Evolutionary conservation across 2,113 vertebrate species (phyloP).

Genomic region (Pao palembangensis): DNA sequence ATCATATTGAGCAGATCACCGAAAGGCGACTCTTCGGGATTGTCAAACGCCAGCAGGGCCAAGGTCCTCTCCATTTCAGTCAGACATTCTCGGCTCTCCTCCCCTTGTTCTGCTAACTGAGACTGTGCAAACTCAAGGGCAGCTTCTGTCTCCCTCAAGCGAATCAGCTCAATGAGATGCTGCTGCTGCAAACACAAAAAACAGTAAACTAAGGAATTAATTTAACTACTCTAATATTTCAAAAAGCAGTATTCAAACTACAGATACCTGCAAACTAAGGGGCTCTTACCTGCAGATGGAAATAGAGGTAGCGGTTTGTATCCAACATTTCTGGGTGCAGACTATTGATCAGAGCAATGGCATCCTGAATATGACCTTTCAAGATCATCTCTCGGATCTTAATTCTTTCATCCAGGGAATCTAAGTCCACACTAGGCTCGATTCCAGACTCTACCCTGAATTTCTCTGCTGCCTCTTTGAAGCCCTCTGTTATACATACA

Average conservation of each 20-base stretch:
- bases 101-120: slow-evolving; percentile 95
- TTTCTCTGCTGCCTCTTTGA: slow-evolving; percentile 98
- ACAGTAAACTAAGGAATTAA: not conserved
- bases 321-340: slow-evolving; percentile 96
- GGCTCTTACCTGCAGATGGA: slow-evolving; percentile 86
- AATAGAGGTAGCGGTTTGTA: slow-evolving; percentile 98
- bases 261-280: not conserved
- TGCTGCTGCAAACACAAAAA: slow-evolving; percentile 80
- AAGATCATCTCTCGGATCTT: slow-evolving; percentile 97
- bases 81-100: slow-evolving; percentile 95
- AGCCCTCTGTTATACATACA: slow-evolving; percentile 82
- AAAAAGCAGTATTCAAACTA: not conserved
- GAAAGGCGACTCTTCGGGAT: slow-evolving; percentile 94
- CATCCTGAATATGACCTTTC: slow-evolving; percentile 96
- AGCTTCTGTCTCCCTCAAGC: slow-evolving; percentile 93
- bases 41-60: slow-evolving; percentile 93
- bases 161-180: slow-evolving; percentile 97
- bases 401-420: slow-evolving; percentile 95
- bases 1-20: slow-evolving; percentile 97
- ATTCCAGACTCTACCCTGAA: slow-evolving; percentile 98
- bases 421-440: slow-evolving; percentile 93
- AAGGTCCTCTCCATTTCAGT: slow-evolving; percentile 97
- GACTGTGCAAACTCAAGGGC: slow-evolving; percentile 97
- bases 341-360: slow-evolving; percentile 92
- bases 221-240: not conserved